These are phyloP conservation scores for Asteroscopus sphinx DNA, from an alignment of 2,888 invertebrate species.

Conservation along the genomic window DNA sequence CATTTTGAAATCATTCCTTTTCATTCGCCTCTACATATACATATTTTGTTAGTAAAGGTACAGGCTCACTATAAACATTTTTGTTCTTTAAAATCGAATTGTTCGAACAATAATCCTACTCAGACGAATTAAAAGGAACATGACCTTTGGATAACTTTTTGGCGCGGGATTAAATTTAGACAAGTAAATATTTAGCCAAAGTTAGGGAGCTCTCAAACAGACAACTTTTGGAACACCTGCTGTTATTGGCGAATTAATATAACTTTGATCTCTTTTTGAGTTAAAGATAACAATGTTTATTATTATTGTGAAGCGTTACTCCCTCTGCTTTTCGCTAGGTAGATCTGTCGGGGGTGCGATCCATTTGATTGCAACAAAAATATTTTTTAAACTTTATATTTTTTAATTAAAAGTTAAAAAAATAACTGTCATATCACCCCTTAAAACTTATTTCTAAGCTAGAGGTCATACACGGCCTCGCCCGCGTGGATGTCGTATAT, in stretches of 20 bases:
- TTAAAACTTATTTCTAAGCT: no score
- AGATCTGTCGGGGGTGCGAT: no score
- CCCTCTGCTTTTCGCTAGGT: no score
- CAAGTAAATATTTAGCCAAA: slow-evolving; percentile 55
- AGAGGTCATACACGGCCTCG: no score
- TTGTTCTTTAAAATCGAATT: not conserved
- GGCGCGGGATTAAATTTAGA: slow-evolving; percentile 31
- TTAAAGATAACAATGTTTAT: slow-evolving; percentile 40
- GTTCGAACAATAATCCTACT: not conserved
- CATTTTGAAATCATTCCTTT: no score
- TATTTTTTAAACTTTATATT: no score
- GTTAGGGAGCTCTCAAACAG: slow-evolving; percentile 54
- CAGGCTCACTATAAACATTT: not conserved
- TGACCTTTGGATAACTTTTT: slow-evolving; percentile 28
- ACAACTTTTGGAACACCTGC: slow-evolving; percentile 64
- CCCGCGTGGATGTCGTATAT: no score
- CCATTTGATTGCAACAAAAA: no score
- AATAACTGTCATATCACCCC: no score
- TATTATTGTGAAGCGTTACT: slow-evolving; percentile 14
- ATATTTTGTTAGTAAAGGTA: no score
- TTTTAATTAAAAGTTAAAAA: no score
- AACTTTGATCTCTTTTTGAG: slow-evolving; percentile 58
- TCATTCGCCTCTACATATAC: no score
- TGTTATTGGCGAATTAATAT: slow-evolving; percentile 62
- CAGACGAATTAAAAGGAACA: slow-evolving; percentile 12